These are phyloP conservation scores for Spea bombifrons DNA, from an alignment of 2,113 vertebrate genomes.

Conservation along the genomic window DNA sequence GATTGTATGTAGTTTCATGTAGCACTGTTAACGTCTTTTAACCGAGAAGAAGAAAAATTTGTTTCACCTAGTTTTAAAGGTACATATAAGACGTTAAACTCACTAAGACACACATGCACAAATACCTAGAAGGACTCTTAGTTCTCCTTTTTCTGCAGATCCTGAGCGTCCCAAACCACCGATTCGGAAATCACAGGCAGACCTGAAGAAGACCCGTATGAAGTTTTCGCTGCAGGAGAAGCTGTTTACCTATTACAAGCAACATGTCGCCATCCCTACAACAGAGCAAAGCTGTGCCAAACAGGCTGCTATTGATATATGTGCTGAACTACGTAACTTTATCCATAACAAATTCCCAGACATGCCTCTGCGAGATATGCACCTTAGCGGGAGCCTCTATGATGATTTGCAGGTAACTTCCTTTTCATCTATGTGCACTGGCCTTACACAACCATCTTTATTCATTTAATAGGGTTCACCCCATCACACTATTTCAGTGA, in stretches of 20 bases:
- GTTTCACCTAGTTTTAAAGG: no score
- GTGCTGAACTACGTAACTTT: slow-evolving; percentile 87
- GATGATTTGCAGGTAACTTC: slow-evolving; percentile 88
- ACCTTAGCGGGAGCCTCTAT: slow-evolving; percentile 93
- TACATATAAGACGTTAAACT: no score
- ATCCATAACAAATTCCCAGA: slow-evolving; percentile 90
- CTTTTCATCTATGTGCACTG: no score
- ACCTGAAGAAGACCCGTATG: slow-evolving; percentile 83
- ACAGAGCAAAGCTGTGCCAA: slow-evolving; percentile 86
- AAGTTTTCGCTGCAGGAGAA: slow-evolving; percentile 91
- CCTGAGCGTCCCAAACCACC: slow-evolving; percentile 62
- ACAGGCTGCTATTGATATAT: slow-evolving; percentile 92
- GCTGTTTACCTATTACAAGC: slow-evolving; percentile 82
- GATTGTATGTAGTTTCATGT: no score
- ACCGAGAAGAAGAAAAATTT: no score
- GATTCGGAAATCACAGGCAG: slow-evolving; percentile 70
- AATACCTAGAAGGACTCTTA: no score
- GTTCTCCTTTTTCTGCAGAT: slow-evolving; percentile 56
- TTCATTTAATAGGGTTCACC: no score
- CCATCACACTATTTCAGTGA: no score
- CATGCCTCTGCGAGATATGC: slow-evolving; percentile 97
- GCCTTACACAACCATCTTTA: no score
- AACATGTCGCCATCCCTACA: slow-evolving; percentile 76
- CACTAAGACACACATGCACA: no score
- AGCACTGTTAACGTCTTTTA: no score